phyloP scores from a whole-genome alignment of 2,888 invertebrate species.

The Vandiemenella viatica region DNA sequence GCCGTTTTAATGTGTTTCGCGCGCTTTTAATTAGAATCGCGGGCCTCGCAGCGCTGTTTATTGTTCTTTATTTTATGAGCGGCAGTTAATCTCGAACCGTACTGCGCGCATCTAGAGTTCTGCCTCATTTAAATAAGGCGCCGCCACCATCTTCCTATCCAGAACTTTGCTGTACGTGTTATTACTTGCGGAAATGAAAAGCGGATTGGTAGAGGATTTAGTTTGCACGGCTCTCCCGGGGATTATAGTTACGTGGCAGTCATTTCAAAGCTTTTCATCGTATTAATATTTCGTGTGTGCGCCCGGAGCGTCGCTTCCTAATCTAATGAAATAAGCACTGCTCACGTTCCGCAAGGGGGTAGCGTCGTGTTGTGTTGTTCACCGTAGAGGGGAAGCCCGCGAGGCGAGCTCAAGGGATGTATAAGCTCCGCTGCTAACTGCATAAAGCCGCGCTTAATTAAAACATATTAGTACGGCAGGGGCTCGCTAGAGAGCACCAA shows the following conservation, averaged over 20 bases:
- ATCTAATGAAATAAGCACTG: constrained; percentile 16
- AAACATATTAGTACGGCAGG: constrained; percentile 17
- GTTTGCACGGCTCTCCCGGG: constrained; percentile 1
- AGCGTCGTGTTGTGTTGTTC: constrained; percentile 10
- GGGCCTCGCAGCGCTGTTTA: too few relatives aligned
- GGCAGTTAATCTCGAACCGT: neutral
- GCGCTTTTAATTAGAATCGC: too few relatives aligned
- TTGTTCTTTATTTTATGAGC: neutral
- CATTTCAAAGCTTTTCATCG: constrained; percentile 12
- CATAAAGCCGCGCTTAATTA: constrained; percentile 17
- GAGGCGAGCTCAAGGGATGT: neutral
- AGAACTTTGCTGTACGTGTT: neutral
- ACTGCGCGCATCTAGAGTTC: too few relatives aligned
- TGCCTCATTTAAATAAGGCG: neutral
- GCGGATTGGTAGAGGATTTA: constrained; percentile 11
- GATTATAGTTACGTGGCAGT: constrained; percentile 11
- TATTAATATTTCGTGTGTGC: constrained; percentile 11
- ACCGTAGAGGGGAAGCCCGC: too few relatives aligned
- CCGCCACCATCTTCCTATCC: neutral
- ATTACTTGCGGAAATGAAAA: constrained; percentile 12
- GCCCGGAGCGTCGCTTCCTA: neutral
- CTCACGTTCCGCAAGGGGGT: constrained; percentile 7
- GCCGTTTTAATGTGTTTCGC: too few relatives aligned
- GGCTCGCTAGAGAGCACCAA: constrained; percentile 13
- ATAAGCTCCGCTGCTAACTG: constrained; percentile 15